Evolutionary conservation across 2,113 vertebrate species (phyloP).

Genomic region (Myxocyprinus asiaticus): DNA sequence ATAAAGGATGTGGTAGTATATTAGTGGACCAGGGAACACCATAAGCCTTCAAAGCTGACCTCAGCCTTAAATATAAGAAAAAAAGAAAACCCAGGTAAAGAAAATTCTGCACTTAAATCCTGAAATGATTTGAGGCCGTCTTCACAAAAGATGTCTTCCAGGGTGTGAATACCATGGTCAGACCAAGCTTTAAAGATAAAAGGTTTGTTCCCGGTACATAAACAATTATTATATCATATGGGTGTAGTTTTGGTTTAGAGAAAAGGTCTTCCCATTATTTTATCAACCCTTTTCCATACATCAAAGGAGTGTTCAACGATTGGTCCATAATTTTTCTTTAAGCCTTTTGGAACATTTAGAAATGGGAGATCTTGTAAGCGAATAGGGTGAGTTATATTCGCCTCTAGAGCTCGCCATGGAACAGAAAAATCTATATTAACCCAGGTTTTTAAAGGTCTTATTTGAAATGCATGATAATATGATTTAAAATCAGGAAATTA

Average conservation of each 20-base stretch:
- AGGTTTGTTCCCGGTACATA: background rate
- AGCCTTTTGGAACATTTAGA: background rate
- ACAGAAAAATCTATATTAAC: too few relatives aligned
- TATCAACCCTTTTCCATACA: background rate
- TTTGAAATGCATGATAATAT: too few relatives aligned
- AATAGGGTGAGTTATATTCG: background rate
- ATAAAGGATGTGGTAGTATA: too few relatives aligned
- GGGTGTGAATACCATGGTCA: background rate
- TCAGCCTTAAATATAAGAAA: background rate
- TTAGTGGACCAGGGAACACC: too few relatives aligned
- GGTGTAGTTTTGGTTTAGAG: background rate
- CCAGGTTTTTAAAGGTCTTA: too few relatives aligned
- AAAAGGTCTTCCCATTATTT: background rate
- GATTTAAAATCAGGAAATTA: too few relatives aligned
- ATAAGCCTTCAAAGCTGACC: background rate
- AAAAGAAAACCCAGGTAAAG: background rate
- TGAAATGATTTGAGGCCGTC: background rate
- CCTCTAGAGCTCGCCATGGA: background rate
- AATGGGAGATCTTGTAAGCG: background rate
- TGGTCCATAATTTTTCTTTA: background rate
- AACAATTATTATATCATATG: background rate
- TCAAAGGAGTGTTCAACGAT: background rate
- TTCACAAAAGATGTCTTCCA: background rate
- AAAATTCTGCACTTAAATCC: background rate
- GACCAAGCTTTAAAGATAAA: background rate